These are phyloP conservation scores for Temnothorax unifasciatus DNA, from an alignment of 2,888 invertebrate genomes.

Conservation along the genomic window DNA sequence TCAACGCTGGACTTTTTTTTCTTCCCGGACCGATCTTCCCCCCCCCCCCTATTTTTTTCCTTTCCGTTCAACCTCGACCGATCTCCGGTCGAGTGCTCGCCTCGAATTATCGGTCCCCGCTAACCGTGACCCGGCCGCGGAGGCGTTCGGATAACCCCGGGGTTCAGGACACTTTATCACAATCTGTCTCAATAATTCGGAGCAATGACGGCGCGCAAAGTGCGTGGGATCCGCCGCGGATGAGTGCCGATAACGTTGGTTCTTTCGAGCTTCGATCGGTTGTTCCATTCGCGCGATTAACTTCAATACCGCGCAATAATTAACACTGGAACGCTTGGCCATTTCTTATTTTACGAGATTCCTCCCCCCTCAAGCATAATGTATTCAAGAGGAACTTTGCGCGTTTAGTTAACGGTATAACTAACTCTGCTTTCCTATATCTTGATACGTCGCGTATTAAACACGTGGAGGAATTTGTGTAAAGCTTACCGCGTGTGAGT, in stretches of 20 bases:
- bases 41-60: slow-evolving; percentile 1
- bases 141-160: slow-evolving; percentile 79
- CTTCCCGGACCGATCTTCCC: slow-evolving; percentile 13
- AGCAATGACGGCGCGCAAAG: slow-evolving; percentile 39
- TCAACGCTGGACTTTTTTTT: slow-evolving; percentile 32
- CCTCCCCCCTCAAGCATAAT: background rate
- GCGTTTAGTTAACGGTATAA: background rate
- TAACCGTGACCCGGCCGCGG: slow-evolving; percentile 72
- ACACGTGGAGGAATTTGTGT: slow-evolving; percentile 15
- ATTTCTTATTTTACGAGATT: background rate
- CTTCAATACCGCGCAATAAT: background rate
- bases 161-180: slow-evolving; percentile 78
- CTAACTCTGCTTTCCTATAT: background rate
- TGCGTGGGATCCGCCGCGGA: background rate
- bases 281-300: background rate
- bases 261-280: background rate
- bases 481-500: slow-evolving; percentile 26
- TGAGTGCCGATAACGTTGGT: background rate
- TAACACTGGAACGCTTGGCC: background rate
- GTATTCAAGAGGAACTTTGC: background rate
- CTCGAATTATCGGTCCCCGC: slow-evolving; percentile 71
- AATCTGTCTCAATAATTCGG: slow-evolving; percentile 80
- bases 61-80: slow-evolving; percentile 9
- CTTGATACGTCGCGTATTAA: slow-evolving; percentile 15
- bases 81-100: slow-evolving; percentile 41